phyloP scores from a whole-genome alignment of 2,888 invertebrate species.

The Petrolisthes cinctipes region DNA sequence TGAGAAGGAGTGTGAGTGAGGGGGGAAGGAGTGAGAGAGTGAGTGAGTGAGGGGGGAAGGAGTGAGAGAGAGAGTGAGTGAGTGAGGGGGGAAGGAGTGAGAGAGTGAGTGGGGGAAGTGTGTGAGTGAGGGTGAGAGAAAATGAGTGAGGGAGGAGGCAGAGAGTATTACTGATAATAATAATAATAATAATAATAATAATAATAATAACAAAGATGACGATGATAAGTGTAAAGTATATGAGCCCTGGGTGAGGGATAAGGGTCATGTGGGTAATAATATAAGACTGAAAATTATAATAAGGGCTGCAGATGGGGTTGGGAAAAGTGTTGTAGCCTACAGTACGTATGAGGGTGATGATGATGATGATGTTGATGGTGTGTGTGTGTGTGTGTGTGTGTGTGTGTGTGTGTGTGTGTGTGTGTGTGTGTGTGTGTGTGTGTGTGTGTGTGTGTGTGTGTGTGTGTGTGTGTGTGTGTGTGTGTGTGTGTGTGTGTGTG shows the following conservation, averaged over 20 bases:
- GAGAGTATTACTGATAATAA: too few relatives aligned
- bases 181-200: too few relatives aligned
- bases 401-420: background rate
- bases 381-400: background rate
- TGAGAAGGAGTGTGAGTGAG: background rate
- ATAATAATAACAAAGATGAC: too few relatives aligned
- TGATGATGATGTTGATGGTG: too few relatives aligned
- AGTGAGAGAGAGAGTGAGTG: background rate
- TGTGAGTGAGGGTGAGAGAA: background rate
- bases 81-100: background rate
- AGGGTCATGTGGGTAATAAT: background rate
- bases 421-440: background rate
- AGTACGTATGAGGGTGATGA: background rate
- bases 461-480: conserved; percentile 26
- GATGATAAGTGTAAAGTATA: too few relatives aligned
- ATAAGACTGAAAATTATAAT: background rate
- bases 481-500: conserved; percentile 10
- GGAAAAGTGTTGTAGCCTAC: background rate
- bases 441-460: background rate
- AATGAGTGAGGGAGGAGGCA: too few relatives aligned
- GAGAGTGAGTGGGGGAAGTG: background rate
- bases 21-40: background rate
- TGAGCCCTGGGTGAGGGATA: too few relatives aligned
- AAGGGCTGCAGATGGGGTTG: background rate
- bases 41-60: too few relatives aligned